Conservation (phyloP, 2,113 vertebrate species). For the Dipodomys ordii region DNA sequence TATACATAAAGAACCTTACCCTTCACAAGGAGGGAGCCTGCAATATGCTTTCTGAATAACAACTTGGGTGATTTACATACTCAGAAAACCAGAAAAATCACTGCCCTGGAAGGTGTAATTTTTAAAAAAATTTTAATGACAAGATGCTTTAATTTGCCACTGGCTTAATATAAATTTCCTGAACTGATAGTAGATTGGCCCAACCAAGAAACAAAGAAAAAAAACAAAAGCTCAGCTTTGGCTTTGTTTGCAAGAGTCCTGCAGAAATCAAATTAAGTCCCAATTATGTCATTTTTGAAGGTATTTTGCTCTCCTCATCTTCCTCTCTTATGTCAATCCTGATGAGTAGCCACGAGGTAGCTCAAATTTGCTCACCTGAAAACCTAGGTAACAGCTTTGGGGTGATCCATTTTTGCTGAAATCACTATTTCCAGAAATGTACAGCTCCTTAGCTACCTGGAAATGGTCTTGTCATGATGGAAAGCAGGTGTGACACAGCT, state of each 20-base stretch:
- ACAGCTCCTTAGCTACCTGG: neutral
- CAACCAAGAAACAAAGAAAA: neutral
- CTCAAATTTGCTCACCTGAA: neutral
- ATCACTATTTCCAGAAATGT: constrained; percentile 53
- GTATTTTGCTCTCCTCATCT: neutral
- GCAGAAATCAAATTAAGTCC: constrained; percentile 23
- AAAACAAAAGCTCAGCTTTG: neutral
- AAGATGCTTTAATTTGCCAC: constrained; percentile 16
- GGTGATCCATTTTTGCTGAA: constrained; percentile 26
- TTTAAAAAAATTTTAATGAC: neutral
- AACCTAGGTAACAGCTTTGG: neutral
- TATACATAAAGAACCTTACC: neutral
- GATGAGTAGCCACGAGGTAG: neutral
- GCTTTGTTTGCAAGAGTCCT: neutral
- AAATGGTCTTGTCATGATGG: constrained; percentile 45
- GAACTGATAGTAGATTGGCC: constrained; percentile 10
- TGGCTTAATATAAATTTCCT: neutral
- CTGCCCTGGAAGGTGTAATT: neutral
- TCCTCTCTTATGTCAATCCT: neutral
- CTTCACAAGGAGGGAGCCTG: neutral
- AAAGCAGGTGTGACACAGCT: constrained; percentile 70
- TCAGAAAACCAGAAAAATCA: neutral
- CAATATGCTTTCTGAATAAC: neutral
- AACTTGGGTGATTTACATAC: neutral
- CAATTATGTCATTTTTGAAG: constrained; percentile 1